Evolutionary conservation across 2,113 vertebrate genomes (phyloP), one percentile per base, ranked within the genome.

Genomic region (Tichodroma muraria): DNA sequence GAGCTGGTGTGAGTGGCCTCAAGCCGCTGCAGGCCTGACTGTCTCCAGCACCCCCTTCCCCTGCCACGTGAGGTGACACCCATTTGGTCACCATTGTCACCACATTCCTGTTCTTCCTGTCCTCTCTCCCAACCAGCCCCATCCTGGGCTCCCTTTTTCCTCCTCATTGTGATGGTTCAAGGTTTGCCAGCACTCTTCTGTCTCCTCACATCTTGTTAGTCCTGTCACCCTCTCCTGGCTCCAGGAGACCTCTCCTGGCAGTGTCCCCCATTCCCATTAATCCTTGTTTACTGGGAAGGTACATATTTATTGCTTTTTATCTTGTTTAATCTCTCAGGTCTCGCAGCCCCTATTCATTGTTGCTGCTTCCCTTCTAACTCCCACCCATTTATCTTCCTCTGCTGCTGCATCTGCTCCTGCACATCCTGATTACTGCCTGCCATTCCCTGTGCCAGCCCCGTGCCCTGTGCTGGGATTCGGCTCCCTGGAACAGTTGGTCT

Each of bases 271-370:
- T 49, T 52, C 65, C 88, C 94, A 95, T 96, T 91, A 94, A 89
- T 94, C 79, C 82, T 97, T 60, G 71, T 95, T 96, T 93, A 75
- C 89, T 13, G 8, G 76, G 63, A 71, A 90, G 69, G 81, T 91
- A 88, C 76, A 79, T 91, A 95, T 95, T 95, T 93, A 95, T 95
- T 73, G 85, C 92, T 72, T 80, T 94, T 93, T 92, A 90, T 94
- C 92, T 88, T 68, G 81, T 77, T 91, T 96, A 88, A 95, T 96
- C 88, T 94, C 92, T 86, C 71, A 42, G 68, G 44, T 56, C 84
- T 89, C 47, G 22, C 57, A 72, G 89, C 75, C 65, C 81, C 79
- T 68, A 30, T 63, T 84, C 88, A 89, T 84, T 73, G 30, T 38
- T 79, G 57, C 44, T 64, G 35, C 84, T 91, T 93, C 82, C 72